Percentiles rank a stretch among this genome's conserved stretches.
Evolutionary conservation across 2,797 vertebrate species (phyloP).

Genomic region (Alauda arvensis): DNA sequence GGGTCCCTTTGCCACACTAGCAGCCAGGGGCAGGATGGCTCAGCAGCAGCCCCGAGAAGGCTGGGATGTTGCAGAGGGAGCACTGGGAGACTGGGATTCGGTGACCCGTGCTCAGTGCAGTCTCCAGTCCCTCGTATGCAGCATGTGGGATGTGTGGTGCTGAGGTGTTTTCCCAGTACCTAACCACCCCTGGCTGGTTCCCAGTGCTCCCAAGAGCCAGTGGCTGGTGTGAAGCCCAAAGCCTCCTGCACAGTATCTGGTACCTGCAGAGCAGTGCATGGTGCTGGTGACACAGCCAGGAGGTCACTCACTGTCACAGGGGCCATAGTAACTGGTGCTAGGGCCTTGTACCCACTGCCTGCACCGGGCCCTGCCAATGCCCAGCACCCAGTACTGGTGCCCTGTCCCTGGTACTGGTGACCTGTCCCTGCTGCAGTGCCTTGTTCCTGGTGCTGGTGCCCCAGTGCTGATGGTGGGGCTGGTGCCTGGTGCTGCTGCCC

Average conservation of each 20-base stretch:
- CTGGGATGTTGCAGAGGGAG: neutral
- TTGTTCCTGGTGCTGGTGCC: neutral
- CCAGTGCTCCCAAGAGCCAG: neutral
- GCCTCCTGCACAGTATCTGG: neutral
- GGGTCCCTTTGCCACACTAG: neutral
- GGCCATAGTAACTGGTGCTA: neutral
- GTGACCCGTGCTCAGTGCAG: no score
- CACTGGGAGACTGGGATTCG: neutral
- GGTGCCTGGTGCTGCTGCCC: neutral
- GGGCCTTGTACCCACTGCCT: neutral
- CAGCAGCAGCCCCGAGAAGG: fast-evolving
- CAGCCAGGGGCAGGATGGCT: neutral
- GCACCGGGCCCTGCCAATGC: neutral
- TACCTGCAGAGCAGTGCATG: fast-evolving
- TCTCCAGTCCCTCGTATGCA: fast-evolving
- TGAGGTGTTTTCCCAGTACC: fast-evolving
- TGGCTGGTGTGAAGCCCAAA: neutral
- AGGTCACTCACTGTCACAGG: neutral
- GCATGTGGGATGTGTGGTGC: no score
- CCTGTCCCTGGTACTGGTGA: neutral
- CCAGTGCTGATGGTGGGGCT: neutral
- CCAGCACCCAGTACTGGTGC: neutral
- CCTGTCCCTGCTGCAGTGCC: neutral
- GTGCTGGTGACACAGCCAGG: neutral
- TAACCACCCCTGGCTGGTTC: neutral